Percentiles rank a stretch among this genome's conserved stretches.
Conservation (phyloP, 37 sponge, comb jelly and placozoan species). For the Dysidea cf. avara region DNA sequence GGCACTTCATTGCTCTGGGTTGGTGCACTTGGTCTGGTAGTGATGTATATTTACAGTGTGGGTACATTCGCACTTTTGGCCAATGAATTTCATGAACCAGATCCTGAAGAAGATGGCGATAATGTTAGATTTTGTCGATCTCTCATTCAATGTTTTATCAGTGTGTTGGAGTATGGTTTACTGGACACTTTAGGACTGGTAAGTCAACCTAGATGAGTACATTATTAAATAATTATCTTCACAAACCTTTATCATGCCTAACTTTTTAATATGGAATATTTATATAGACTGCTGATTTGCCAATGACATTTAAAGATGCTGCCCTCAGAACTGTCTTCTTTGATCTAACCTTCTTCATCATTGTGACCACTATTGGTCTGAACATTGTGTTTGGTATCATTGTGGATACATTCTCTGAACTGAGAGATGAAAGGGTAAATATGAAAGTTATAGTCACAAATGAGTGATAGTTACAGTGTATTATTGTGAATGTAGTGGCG, state of each 20-base stretch:
- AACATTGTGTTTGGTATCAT: conserved; percentile 93
- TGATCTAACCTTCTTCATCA: conserved; percentile 87
- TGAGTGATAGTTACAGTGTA: too few species aligned
- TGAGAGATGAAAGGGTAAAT: conserved; percentile 78
- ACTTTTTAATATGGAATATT: too few species aligned
- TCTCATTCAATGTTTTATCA: conserved; percentile 34
- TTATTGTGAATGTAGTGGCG: too few species aligned
- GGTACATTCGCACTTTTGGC: conserved; percentile 49
- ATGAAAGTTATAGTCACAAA: too few species aligned
- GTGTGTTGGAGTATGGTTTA: conserved; percentile 42
- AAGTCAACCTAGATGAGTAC: neutral
- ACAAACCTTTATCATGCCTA: too few species aligned
- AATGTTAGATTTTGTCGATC: conserved; percentile 24
- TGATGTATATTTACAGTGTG: conserved; percentile 66
- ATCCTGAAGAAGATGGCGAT: conserved; percentile 20
- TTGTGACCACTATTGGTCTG: conserved; percentile 86
- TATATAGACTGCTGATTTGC: too few species aligned
- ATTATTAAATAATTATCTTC: too few species aligned
- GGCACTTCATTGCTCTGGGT: conserved; percentile 60
- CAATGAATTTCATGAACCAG: conserved; percentile 19
- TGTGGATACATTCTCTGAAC: conserved; percentile 88
- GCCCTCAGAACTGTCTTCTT: conserved; percentile 15
- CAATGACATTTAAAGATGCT: too few species aligned
- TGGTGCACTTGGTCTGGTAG: conserved; percentile 39
- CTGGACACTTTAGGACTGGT: conserved; percentile 35